These are phyloP conservation scores for Augiades crinisus DNA, from an alignment of 2,888 invertebrate species.

Conservation along the genomic window DNA sequence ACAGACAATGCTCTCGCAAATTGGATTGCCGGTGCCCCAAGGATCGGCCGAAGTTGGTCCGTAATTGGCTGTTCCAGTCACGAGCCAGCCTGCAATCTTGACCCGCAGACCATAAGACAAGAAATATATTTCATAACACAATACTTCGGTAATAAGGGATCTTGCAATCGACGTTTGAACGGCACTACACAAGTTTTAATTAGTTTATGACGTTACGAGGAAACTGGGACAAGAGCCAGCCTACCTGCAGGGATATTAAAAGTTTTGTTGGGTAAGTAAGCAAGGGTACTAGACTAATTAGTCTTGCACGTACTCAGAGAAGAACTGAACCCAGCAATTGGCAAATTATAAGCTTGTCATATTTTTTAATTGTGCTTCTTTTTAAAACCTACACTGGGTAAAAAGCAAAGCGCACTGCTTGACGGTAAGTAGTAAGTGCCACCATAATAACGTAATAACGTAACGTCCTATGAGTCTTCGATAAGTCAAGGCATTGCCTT, in stretches of 20 bases:
- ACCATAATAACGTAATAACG: too few relatives aligned
- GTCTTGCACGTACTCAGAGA: too few relatives aligned
- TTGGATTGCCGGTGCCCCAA: constrained; percentile 64
- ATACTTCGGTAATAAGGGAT: constrained; percentile 7
- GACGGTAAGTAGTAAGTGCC: too few relatives aligned
- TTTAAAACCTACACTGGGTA: too few relatives aligned
- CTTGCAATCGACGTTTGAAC: constrained; percentile 7
- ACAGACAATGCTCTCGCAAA: constrained; percentile 70
- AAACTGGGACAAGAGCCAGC: constrained; percentile 5
- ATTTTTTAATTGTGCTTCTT: too few relatives aligned
- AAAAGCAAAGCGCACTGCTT: too few relatives aligned
- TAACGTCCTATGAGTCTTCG: too few relatives aligned
- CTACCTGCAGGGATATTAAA: constrained; percentile 13
- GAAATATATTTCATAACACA: constrained; percentile 17
- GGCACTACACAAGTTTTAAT: constrained; percentile 8
- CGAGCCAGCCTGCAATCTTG: constrained; percentile 40
- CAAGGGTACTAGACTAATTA: too few relatives aligned
- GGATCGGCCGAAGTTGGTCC: constrained; percentile 49
- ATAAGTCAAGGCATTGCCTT: too few relatives aligned
- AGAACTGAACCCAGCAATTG: too few relatives aligned
- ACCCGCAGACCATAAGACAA: constrained; percentile 27
- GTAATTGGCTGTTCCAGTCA: constrained; percentile 63
- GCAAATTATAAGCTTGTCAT: too few relatives aligned
- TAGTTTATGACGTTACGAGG: constrained; percentile 6
- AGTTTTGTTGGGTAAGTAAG: neutral